Conservation (phyloP, 2,888 invertebrate species). For the Acrobasis consociella region DNA sequence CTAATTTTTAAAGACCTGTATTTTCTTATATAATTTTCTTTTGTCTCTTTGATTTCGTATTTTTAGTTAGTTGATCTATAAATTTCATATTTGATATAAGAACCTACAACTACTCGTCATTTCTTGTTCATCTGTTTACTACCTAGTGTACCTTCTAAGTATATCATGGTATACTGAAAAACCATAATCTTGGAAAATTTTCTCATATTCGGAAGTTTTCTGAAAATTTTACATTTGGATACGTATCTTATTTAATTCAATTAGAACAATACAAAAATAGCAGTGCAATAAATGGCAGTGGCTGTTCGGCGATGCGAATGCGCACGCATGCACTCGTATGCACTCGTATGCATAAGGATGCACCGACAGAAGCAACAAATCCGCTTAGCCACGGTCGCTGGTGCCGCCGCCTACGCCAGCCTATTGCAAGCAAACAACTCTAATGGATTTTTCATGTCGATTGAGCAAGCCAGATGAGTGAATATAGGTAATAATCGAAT, state of each 20-base stretch:
- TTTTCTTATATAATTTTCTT: no score
- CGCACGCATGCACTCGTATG: slow-evolving; percentile 39
- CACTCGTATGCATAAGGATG: slow-evolving; percentile 36
- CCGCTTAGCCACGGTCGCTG: slow-evolving; percentile 79
- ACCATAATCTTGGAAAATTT: no score
- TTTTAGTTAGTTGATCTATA: no score
- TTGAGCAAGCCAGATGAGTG: slow-evolving; percentile 67
- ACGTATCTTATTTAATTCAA: neutral
- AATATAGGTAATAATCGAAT: slow-evolving; percentile 56
- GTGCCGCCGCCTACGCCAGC: slow-evolving; percentile 62
- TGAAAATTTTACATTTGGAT: no score
- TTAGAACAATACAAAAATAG: slow-evolving; percentile 11
- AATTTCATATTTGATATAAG: no score
- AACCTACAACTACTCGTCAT: no score
- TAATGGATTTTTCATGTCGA: slow-evolving; percentile 82
- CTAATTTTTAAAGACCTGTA: no score
- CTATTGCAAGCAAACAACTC: slow-evolving; percentile 66
- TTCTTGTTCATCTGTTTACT: no score
- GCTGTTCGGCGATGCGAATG: slow-evolving; percentile 29
- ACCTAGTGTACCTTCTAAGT: no score
- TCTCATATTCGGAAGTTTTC: no score
- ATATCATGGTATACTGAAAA: no score
- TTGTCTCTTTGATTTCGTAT: no score
- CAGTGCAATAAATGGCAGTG: slow-evolving; percentile 11
- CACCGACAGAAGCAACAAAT: slow-evolving; percentile 65